Conservation (phyloP, 2,113 vertebrate genomes). For the Forbesichthys papilliferus region DNA sequence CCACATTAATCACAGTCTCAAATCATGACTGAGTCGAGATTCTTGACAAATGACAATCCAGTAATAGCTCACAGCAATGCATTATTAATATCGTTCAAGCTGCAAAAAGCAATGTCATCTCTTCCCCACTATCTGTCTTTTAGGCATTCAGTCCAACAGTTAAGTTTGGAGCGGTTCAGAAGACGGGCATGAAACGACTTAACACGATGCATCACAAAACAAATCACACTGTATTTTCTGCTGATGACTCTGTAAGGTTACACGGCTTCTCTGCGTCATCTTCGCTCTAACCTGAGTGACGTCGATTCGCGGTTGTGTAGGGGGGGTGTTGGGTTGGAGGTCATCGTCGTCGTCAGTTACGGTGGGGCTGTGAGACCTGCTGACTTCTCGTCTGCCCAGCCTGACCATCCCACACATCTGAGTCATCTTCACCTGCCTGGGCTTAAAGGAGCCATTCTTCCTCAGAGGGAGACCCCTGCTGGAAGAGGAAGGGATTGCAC, state of each 20-base stretch:
- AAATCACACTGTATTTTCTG: not conserved
- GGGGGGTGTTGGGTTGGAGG: conserved; percentile 22
- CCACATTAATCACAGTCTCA: conserved; percentile 29
- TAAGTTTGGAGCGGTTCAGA: not conserved
- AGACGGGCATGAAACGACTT: not conserved
- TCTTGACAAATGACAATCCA: conserved; percentile 22
- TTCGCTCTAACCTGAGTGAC: conserved; percentile 40
- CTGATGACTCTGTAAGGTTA: not conserved
- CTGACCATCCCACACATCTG: conserved; percentile 76
- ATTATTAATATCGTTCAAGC: conserved; percentile 2
- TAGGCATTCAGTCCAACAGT: not conserved
- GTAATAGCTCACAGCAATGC: not conserved
- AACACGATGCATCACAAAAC: not conserved
- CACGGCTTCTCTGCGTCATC: not conserved
- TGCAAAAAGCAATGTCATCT: not conserved
- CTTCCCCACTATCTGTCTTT: not conserved
- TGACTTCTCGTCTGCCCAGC: conserved; percentile 72
- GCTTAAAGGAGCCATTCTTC: conserved; percentile 44
- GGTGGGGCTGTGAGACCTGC: conserved; percentile 66
- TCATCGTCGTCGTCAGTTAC: conserved; percentile 50
- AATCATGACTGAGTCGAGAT: conserved; percentile 14
- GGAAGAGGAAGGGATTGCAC: conserved; percentile 51
- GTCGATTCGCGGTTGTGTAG: conserved; percentile 25
- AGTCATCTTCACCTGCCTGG: conserved; percentile 79
- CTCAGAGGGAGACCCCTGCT: conserved; percentile 59